Percentiles rank a stretch among this genome's conserved stretches.
phyloP scores from a whole-genome alignment of 2,888 invertebrate genomes.

The Coelogynopora nodosa region DNA sequence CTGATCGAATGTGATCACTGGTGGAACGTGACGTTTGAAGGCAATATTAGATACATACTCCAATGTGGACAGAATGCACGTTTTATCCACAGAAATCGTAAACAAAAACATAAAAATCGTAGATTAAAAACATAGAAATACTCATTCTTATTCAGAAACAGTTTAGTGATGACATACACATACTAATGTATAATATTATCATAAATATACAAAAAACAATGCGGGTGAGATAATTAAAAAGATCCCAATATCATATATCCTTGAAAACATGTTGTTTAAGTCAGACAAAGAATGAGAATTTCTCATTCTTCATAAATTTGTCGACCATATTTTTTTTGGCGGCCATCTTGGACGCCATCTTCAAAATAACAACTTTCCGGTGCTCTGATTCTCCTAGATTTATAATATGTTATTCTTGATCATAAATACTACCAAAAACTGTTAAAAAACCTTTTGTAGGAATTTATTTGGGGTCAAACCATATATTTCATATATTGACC shows the following conservation, averaged over 20 bases:
- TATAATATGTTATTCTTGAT: conserved; percentile 17
- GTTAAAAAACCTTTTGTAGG: conserved; percentile 32
- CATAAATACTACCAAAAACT: conserved; percentile 25
- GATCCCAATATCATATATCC: too few species aligned
- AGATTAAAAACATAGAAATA: neutral
- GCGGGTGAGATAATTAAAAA: too few species aligned
- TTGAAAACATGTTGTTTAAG: too few species aligned
- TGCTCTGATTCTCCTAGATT: conserved; percentile 31
- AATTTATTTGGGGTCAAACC: neutral
- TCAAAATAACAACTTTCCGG: conserved; percentile 21
- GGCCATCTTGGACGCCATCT: conserved; percentile 35
- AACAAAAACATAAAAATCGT: neutral
- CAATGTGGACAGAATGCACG: conserved; percentile 9
- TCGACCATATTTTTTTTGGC: too few species aligned
- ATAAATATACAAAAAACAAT: too few species aligned
- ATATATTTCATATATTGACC: conserved; percentile 18
- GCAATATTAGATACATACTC: conserved; percentile 32
- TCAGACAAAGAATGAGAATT: too few species aligned
- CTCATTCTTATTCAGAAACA: neutral
- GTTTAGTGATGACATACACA: neutral
- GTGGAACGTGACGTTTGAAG: conserved; percentile 32
- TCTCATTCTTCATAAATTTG: too few species aligned
- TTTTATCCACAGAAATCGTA: neutral
- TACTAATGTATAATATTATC: neutral
- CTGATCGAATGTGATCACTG: neutral